Base-by-base conservation (phyloP, 2,113 vertebrate genomes). In the Leucopsar rothschildi region DNA sequence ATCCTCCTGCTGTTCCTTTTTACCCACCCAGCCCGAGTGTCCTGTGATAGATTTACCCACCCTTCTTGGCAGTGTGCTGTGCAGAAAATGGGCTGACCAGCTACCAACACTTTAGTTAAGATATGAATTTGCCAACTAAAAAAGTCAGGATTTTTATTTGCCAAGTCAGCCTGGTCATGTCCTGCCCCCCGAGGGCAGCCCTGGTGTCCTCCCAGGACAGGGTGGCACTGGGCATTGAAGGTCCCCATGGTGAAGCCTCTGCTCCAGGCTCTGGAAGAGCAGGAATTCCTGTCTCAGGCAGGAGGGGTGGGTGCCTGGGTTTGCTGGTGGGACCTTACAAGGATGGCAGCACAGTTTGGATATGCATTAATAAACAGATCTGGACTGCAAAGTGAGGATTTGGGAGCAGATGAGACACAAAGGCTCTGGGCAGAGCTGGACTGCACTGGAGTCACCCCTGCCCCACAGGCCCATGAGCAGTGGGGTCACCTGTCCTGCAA, bases 1-100 rank as follows among this genome's bases (percentile, higher is more conserved):
- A 7, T 15, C 8, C n/a, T 53, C 19, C 72, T 61, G 28, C 55
- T 61, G 1, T 1, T 28, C 57, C 60, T 66, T 35, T 37, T 28
- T 4, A 5, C 27, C 27, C 23, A 12, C 25, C 19, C 27, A 40
- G 12, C 17, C 35, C 0, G 1, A n/a, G 39, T 5, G 42, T 35
- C 39, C 49, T 2, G 59, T 19, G 10, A 2, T 1, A 6, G 27
- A 22, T 53, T 15, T 25, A 18, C 22, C 33, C 10, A 13, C 3
- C 35, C 37, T 15, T 27, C n/a, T 4, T 3, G 29, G 9, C 19
- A n/a, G 5, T 0, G 2, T 9, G 4, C 25, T 2, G 44, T 12
- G 44, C 47, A n/a, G 16, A 20, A 8, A 19, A 40, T 0, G 0
- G 13, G 40, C 1, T 15, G 44, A 35, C 39, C 27, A 55, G 88